Base-by-base conservation (phyloP, 2,797 vertebrate genomes). In the Malacoraja senta region DNA sequence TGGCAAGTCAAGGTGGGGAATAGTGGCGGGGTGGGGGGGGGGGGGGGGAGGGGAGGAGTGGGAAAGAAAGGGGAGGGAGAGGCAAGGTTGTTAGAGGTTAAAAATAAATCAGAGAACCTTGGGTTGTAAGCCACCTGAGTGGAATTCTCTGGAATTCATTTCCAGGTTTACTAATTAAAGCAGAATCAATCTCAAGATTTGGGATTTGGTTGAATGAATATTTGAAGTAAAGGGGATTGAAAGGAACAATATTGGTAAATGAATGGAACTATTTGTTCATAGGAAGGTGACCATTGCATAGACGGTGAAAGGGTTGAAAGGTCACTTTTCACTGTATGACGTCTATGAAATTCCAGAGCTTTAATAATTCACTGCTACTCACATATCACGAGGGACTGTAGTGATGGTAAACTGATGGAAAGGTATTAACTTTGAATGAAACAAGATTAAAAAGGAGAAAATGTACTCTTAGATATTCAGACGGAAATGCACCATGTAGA, bases 121-220 rank as follows among this genome's bases (percentile, higher is more conserved):
- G 44, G 44, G 44, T 53, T 53, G 44, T 53, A 53, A 53, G 44
- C 44, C 44, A 53, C 44, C 44, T 53, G 44, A 53, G 44, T 3
- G 44, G 44, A 53, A 53, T 53, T 53, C 44, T 53, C 44, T 8
- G 84, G n/a, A 68, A 68, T 19, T 88, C n/a, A 32, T 17, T 35
- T 88, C n/a, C n/a, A 35, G 63, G n/a, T 63, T 88, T 68, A 88
- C 15, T 88, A 32, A 32, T 35, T 88, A 63, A 86, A 86, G n/a
- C 58, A 86, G n/a, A 88, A 35, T 35, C 32, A 3, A 78, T 35
- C 32, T 78, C 32, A 78, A 78, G 4, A 19, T 65, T 68, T 17
- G 8, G 17, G 61, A 65, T 65, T 35, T 65, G 15, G 32, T 88
- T 88, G 6, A n/a, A 65, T 65, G 29, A 61, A 65, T 35, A 8